phyloP scores from a whole-genome alignment of 2,888 invertebrate species.

The Orthonevra nobilis region DNA sequence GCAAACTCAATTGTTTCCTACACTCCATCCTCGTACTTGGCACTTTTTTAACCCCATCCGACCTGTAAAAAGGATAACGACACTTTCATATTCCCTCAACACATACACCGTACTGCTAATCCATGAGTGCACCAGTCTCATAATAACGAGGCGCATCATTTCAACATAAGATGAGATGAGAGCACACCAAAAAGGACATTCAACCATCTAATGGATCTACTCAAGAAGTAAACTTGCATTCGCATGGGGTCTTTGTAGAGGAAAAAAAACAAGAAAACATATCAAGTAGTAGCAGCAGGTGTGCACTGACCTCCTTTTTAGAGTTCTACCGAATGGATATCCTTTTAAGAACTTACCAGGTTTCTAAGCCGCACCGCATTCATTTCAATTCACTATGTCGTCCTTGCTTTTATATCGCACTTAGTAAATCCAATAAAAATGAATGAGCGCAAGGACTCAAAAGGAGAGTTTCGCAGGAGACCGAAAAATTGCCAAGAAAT shows the following conservation, averaged over 20 bases:
- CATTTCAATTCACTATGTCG: conserved; percentile 63
- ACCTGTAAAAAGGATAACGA: conserved; percentile 48
- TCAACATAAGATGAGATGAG: conserved; percentile 43
- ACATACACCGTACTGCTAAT: conserved; percentile 32
- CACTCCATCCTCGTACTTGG: conserved; percentile 3
- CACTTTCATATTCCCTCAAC: conserved; percentile 51
- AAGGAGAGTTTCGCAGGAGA: not conserved
- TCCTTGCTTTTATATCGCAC: conserved; percentile 65
- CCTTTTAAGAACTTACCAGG: conserved; percentile 57
- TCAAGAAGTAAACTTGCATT: conserved; percentile 53
- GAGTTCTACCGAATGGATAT: conserved; percentile 48
- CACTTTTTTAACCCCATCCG: conserved; percentile 51
- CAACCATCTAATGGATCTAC: conserved; percentile 60
- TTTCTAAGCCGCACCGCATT: conserved; percentile 54
- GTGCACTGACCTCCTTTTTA: conserved; percentile 63
- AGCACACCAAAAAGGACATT: conserved; percentile 52
- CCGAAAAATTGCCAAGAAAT: conserved; percentile 7
- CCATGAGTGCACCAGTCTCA: conserved; percentile 14
- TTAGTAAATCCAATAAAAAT: conserved; percentile 69
- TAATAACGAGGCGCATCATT: conserved; percentile 58
- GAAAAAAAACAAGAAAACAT: conserved; percentile 8
- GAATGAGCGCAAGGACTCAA: conserved; percentile 38
- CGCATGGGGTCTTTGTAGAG: conserved; percentile 50
- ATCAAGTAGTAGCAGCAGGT: conserved; percentile 54
- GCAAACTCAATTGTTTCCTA: conserved; percentile 56